Conservation (phyloP, 2,797 vertebrate genomes). For the Coregonus sp. region DNA sequence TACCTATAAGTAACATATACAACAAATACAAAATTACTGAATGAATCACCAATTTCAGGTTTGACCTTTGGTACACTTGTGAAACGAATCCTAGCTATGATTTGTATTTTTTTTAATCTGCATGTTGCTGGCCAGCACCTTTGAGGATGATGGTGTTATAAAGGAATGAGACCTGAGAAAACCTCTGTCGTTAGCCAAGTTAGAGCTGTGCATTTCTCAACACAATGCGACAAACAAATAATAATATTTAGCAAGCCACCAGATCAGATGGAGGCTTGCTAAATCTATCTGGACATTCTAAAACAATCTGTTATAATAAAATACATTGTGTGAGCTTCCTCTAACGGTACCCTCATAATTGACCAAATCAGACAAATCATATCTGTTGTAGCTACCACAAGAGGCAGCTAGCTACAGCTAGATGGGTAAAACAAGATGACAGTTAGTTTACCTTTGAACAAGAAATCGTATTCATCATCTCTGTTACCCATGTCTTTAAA, state of each 20-base stretch:
- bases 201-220: background rate
- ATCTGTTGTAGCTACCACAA: background rate
- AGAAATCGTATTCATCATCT: constrained; percentile 83
- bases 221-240: constrained; percentile 5
- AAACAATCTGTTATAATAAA: background rate
- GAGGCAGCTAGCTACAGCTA: background rate
- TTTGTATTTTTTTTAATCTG: background rate
- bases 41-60: too few relatives aligned
- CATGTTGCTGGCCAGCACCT: background rate
- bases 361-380: background rate
- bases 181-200: background rate
- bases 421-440: background rate
- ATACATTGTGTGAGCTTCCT: background rate
- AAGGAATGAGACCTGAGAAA: background rate
- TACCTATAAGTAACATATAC: background rate
- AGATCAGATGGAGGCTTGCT: background rate
- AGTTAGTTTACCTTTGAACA: constrained; percentile 78
- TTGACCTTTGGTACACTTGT: too few relatives aligned
- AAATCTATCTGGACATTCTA: background rate
- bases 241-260: background rate
- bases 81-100: background rate
- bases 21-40: background rate
- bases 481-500: constrained; percentile 75
- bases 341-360: background rate
- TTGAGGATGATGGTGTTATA: background rate